A percentile compares a stretch with the other conserved stretches of the same genome.
These are phyloP conservation scores for Xestia rhomboidea DNA, from an alignment of 2,888 invertebrate species.

Conservation along the genomic window DNA sequence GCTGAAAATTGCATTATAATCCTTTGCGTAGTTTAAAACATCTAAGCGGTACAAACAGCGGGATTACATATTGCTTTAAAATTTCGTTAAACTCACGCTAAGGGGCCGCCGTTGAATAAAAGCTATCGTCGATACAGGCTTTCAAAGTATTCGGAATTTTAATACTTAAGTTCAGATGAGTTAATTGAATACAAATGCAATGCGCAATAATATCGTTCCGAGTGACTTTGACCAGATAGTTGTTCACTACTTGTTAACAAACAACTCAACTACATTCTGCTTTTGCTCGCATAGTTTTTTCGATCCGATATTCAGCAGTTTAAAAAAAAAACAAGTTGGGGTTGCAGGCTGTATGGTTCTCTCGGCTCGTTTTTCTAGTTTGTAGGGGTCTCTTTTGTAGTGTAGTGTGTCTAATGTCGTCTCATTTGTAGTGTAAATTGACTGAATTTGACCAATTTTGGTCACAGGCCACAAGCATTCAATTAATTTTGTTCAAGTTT, in stretches of 20 bases:
- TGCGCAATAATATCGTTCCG: neutral
- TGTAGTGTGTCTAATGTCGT: neutral
- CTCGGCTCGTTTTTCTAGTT: neutral
- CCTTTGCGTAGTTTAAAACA: too few species aligned
- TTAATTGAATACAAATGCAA: neutral
- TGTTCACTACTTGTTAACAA: neutral
- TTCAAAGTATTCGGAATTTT: neutral
- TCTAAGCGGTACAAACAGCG: too few species aligned
- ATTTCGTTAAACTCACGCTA: neutral
- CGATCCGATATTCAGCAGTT: neutral
- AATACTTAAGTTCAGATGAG: neutral
- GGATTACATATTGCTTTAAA: neutral
- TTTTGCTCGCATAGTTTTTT: neutral
- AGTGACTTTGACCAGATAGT: neutral
- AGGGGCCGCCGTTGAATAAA: neutral
- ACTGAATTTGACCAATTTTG: neutral
- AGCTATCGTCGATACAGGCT: neutral
- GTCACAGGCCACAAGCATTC: too few species aligned
- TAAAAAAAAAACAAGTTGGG: neutral
- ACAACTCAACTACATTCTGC: neutral
- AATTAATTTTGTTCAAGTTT: too few species aligned
- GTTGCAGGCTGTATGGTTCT: neutral
- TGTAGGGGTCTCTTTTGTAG: neutral
- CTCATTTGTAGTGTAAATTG: neutral
- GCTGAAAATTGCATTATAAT: too few species aligned